phyloP scores from a whole-genome alignment of 2,113 vertebrate species.

The Limnothrissa miodon region DNA sequence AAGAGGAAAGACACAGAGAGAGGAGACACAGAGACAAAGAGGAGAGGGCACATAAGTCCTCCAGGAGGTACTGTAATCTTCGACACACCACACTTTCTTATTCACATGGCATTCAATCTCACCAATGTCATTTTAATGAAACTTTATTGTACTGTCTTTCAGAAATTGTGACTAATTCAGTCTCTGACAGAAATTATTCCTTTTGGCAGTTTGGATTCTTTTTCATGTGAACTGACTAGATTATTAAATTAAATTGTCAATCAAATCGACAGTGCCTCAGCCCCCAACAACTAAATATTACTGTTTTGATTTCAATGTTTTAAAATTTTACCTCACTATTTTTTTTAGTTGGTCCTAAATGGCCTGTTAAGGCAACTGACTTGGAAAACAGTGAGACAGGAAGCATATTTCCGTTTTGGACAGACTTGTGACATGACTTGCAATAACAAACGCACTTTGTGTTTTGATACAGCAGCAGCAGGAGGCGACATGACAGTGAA shows the following conservation, averaged over 20 bases:
- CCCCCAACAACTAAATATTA: too few species aligned
- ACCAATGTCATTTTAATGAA: background rate
- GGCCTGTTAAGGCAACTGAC: too few species aligned
- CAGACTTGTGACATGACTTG: background rate
- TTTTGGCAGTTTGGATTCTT: too few species aligned
- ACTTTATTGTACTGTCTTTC: background rate
- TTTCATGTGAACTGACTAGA: too few species aligned
- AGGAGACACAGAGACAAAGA: conserved; percentile 95
- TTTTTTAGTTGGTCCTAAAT: too few species aligned
- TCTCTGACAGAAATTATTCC: background rate
- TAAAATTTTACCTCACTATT: too few species aligned
- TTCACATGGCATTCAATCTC: background rate
- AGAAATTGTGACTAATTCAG: too few species aligned
- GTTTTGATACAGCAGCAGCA: conserved; percentile 81
- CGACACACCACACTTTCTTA: background rate
- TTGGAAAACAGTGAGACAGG: too few species aligned
- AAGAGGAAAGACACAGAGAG: conserved; percentile 91
- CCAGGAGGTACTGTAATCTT: conserved; percentile 77
- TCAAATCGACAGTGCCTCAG: too few species aligned
- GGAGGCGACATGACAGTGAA: conserved; percentile 94
- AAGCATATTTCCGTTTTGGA: too few species aligned
- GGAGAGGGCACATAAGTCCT: conserved; percentile 94
- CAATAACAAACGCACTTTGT: background rate
- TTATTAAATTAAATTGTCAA: too few species aligned
- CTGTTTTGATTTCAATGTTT: too few species aligned